These are phyloP conservation scores for Bombus balteatus DNA, from an alignment of 1,140 invertebrate genomes.

Conservation along the genomic window DNA sequence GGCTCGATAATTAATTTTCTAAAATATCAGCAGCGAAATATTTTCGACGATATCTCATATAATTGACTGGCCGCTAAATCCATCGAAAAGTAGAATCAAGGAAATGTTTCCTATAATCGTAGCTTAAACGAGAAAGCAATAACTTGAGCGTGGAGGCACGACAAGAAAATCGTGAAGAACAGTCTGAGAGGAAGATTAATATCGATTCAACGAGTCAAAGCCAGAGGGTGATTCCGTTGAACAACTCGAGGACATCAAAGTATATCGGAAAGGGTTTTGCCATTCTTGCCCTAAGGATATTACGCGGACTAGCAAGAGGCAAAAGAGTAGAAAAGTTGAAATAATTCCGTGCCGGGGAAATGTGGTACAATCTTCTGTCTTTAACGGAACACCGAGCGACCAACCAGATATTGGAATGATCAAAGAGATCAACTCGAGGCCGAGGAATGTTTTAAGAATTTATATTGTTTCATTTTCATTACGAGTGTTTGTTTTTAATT, in stretches of 20 bases:
- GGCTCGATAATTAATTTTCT: neutral
- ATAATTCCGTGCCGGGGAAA: slow-evolving; percentile 31
- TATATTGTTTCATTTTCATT: slow-evolving; percentile 52
- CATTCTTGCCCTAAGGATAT: slow-evolving; percentile 32
- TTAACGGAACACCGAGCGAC: slow-evolving; percentile 25
- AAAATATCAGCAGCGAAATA: neutral
- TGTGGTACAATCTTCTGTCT: slow-evolving; percentile 32
- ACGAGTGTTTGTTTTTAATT: slow-evolving; percentile 41
- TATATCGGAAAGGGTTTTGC: slow-evolving; percentile 31
- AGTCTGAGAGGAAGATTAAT: slow-evolving; percentile 39
- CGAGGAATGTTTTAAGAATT: slow-evolving; percentile 34
- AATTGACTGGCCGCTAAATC: neutral
- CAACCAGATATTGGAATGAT: slow-evolving; percentile 32
- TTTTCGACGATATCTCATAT: neutral
- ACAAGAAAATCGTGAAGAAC: slow-evolving; percentile 11
- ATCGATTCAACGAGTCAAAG: slow-evolving; percentile 45
- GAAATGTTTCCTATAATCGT: slow-evolving; percentile 11
- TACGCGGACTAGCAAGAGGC: slow-evolving; percentile 21
- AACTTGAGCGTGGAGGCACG: neutral
- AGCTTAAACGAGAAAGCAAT: slow-evolving; percentile 31
- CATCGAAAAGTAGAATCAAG: neutral
- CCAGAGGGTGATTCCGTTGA: slow-evolving; percentile 32
- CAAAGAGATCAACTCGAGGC: slow-evolving; percentile 27
- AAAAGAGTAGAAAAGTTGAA: slow-evolving; percentile 40
- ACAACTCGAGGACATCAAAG: slow-evolving; percentile 45